These are phyloP conservation scores for Asarcornis scutulata DNA, from an alignment of 2,113 vertebrate species.

Conservation along the genomic window DNA sequence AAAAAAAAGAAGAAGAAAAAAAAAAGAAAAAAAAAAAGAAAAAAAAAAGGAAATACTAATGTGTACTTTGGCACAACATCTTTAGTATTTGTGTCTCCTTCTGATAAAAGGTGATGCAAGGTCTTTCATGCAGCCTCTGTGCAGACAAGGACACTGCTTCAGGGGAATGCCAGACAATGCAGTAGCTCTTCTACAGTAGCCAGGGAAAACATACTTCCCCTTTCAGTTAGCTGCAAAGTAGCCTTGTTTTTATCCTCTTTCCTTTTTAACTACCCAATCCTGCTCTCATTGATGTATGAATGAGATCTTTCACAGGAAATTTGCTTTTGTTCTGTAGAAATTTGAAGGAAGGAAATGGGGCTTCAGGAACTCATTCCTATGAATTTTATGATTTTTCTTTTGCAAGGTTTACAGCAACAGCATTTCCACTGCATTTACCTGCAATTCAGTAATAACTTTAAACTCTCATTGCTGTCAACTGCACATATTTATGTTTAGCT, in stretches of 20 bases:
- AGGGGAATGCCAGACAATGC: background rate
- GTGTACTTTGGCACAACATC: constrained; percentile 38
- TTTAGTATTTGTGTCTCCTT: background rate
- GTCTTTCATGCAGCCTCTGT: background rate
- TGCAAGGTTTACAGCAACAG: background rate
- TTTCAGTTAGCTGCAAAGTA: background rate
- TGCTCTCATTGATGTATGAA: background rate
- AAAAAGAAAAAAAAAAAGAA: no score
- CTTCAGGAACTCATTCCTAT: background rate
- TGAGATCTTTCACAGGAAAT: background rate
- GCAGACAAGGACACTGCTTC: background rate
- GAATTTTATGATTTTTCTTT: background rate
- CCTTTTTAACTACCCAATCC: background rate
- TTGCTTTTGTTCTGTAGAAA: background rate
- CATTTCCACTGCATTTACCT: background rate
- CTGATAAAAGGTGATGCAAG: background rate
- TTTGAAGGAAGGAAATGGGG: background rate
- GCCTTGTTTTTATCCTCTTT: background rate
- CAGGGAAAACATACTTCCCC: background rate
- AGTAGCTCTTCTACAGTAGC: background rate
- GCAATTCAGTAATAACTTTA: background rate
- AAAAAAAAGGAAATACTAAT: constrained; percentile 1
- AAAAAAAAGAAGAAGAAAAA: background rate
- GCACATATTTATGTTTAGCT: background rate
- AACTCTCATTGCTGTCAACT: background rate